Evolutionary conservation across 2,113 vertebrate species (phyloP).

Genomic region (Muntiacus reevesi): DNA sequence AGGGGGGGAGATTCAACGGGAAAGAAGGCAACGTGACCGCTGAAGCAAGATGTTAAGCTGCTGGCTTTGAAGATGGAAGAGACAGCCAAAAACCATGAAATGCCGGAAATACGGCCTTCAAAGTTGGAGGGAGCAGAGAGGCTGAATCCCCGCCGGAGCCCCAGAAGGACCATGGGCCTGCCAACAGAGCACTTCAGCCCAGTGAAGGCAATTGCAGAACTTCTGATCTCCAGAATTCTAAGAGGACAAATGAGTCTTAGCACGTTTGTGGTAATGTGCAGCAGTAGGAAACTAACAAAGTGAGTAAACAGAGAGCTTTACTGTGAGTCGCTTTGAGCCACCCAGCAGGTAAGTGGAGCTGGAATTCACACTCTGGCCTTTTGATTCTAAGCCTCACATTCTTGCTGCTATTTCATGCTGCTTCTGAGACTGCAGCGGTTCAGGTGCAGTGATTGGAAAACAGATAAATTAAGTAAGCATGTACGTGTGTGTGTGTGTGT

Average conservation of each 20-base stretch:
- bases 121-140: background rate
- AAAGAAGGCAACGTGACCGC: background rate
- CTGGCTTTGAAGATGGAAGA: background rate
- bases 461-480: background rate
- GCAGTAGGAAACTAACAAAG: background rate
- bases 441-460: background rate
- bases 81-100: background rate
- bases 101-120: background rate
- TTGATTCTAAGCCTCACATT: background rate
- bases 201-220: background rate
- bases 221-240: background rate
- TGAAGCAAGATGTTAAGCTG: background rate
- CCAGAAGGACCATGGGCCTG: background rate
- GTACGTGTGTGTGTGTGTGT: background rate
- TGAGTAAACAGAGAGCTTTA: background rate
- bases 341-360: background rate
- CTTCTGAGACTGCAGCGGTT: background rate
- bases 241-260: background rate
- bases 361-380: background rate
- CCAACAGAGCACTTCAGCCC: background rate
- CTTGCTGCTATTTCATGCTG: background rate
- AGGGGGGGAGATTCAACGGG: background rate
- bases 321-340: background rate
- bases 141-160: background rate
- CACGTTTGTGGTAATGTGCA: background rate